Evolutionary conservation across 2,113 vertebrate species (phyloP).

Genomic region (Clarias macrocephalus): DNA sequence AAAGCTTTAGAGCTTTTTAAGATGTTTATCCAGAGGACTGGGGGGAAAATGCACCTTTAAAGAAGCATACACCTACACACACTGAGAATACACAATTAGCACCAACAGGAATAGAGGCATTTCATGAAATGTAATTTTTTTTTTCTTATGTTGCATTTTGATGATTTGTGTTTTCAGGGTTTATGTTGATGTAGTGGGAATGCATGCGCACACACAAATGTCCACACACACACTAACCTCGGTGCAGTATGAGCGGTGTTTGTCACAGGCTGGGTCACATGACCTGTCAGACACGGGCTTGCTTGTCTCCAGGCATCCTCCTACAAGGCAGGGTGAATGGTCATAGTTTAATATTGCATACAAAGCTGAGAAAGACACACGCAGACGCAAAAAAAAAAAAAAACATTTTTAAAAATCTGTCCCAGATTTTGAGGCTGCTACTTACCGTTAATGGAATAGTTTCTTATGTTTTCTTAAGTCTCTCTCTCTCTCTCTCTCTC

Average conservation of each 20-base stretch:
- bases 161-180: background rate
- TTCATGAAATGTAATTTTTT: background rate
- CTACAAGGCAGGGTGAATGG: constrained; percentile 73
- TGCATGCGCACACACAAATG: background rate
- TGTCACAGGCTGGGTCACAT: constrained; percentile 89
- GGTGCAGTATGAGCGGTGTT: constrained; percentile 85
- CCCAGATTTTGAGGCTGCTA: constrained; percentile 1
- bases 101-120: background rate
- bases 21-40: background rate
- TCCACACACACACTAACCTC: constrained; percentile 77
- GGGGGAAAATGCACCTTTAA: no score
- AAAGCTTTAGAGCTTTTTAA: background rate
- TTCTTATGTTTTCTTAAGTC: constrained; percentile 25
- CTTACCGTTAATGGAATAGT: constrained; percentile 15
- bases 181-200: background rate
- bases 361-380: background rate
- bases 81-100: no score
- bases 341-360: constrained; percentile 5
- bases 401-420: background rate
- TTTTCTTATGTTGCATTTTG: background rate
- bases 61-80: background rate
- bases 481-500: background rate
- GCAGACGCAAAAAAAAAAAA: constrained; percentile 10
- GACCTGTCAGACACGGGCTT: constrained; percentile 88
- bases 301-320: constrained; percentile 81